Conservation (phyloP, 1,140 invertebrate genomes). For the Zaprionus lachaisei region DNA sequence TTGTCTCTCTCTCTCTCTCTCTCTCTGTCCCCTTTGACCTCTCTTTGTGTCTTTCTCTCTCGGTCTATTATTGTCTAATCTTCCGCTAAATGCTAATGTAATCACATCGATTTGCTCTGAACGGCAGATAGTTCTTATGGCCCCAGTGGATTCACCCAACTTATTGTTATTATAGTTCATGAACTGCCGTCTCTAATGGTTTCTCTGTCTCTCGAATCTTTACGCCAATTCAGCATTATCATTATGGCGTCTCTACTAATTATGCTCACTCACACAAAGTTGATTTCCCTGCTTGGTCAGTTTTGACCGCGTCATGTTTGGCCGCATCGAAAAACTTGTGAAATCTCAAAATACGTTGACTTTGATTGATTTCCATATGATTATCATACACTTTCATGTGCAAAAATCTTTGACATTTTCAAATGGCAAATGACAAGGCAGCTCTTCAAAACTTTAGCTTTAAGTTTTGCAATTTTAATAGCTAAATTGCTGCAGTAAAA, state of each 20-base stretch:
- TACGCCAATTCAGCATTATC: conserved; percentile 8
- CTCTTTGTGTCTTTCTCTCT: not conserved
- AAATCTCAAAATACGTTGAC: conserved; percentile 32
- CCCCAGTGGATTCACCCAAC: conserved; percentile 1
- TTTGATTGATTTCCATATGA: conserved; percentile 53
- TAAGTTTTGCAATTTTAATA: conserved; percentile 15
- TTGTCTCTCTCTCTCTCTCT: not conserved
- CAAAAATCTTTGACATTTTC: conserved; percentile 22
- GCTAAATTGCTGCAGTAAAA: conserved; percentile 21
- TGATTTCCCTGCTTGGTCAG: conserved; percentile 36
- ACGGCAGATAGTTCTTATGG: conserved; percentile 28
- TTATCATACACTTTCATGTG: conserved; percentile 25
- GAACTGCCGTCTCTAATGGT: conserved; percentile 27
- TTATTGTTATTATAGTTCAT: conserved; percentile 58
- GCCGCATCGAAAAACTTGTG: conserved; percentile 16
- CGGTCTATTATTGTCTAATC: conserved; percentile 10
- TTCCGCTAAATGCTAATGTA: conserved; percentile 57
- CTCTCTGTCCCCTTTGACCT: not conserved
- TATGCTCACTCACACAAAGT: conserved; percentile 18
- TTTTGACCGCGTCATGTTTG: conserved; percentile 13
- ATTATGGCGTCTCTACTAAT: conserved; percentile 24
- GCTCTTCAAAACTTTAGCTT: not conserved
- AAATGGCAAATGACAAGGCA: conserved; percentile 20
- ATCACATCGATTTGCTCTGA: conserved; percentile 67
- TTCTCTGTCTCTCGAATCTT: not conserved